Evolutionary conservation across 2,888 invertebrate species (phyloP).

Genomic region (Leucoma salicis): DNA sequence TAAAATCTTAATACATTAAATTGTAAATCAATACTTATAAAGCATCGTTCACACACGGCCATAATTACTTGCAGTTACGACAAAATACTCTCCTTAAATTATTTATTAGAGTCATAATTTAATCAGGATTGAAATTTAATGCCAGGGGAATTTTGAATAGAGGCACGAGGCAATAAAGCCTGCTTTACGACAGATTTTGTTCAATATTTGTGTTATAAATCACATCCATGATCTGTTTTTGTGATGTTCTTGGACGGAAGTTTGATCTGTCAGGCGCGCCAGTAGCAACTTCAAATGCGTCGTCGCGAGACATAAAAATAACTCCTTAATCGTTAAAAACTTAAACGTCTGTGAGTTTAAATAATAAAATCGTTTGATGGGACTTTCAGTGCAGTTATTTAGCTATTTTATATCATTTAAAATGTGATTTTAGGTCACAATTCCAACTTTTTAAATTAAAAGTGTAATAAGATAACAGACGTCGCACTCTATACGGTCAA

Average conservation of each 20-base stretch:
- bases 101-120: conserved; percentile 56
- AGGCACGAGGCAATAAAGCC: conserved; percentile 49
- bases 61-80: conserved; percentile 51
- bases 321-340: conserved; percentile 44
- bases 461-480: too few species aligned
- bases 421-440: too few species aligned
- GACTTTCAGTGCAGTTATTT: conserved; percentile 29
- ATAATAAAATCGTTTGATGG: conserved; percentile 38
- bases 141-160: conserved; percentile 48
- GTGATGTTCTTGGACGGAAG: conserved; percentile 44
- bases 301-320: conserved; percentile 41
- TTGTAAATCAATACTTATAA: conserved; percentile 38
- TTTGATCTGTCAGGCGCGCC: conserved; percentile 38
- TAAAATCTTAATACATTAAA: conserved; percentile 32
- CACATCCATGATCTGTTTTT: conserved; percentile 59
- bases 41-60: conserved; percentile 43
- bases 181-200: conserved; percentile 68
- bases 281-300: conserved; percentile 22
- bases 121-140: conserved; percentile 60
- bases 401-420: conserved; percentile 6
- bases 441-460: too few species aligned
- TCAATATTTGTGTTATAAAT: conserved; percentile 68
- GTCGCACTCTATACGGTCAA: too few species aligned
- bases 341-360: conserved; percentile 32
- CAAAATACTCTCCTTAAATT: conserved; percentile 51